Conservation (phyloP, 2,797 vertebrate genomes). For the Characodon lateralis region DNA sequence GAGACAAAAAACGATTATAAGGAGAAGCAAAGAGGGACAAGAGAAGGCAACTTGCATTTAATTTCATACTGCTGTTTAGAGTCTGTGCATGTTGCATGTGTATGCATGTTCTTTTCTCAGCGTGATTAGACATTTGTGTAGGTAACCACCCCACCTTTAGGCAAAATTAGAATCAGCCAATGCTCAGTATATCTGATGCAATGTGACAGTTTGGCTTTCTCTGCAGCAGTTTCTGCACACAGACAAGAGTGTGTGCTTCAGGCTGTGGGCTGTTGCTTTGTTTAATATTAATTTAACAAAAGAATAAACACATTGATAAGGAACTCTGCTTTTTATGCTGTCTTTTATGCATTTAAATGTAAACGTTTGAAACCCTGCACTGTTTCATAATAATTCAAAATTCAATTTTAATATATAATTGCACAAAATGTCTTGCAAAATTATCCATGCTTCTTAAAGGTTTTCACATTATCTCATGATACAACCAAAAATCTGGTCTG, state of each 20-base stretch:
- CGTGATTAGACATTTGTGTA: constrained; percentile 33
- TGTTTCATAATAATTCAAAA: not conserved
- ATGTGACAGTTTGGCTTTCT: constrained; percentile 72
- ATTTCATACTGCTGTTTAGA: not conserved
- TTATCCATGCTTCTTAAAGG: too few species aligned
- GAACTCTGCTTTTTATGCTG: not conserved
- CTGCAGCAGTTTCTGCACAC: constrained; percentile 43
- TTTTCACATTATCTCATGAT: too few species aligned
- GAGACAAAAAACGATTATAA: not conserved
- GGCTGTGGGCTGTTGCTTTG: not conserved
- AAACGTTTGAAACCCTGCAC: not conserved
- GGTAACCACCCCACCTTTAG: constrained; percentile 70
- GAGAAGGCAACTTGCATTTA: not conserved
- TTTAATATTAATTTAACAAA: constrained; percentile 14
- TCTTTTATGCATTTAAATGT: not conserved
- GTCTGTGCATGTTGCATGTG: constrained; percentile 49
- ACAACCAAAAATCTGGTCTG: not conserved
- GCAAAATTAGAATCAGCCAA: constrained; percentile 66
- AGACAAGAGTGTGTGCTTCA: not conserved
- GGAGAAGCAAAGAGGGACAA: not conserved
- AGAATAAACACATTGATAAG: not conserved
- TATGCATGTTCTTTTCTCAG: constrained; percentile 50
- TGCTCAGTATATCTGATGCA: constrained; percentile 65
- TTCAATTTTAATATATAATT: not conserved
- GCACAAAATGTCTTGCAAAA: too few species aligned